A percentile compares a stretch with the other conserved stretches of the same genome.
Evolutionary conservation across 2,888 invertebrate species (phyloP).

Genomic region (Anarsia innoxiella): DNA sequence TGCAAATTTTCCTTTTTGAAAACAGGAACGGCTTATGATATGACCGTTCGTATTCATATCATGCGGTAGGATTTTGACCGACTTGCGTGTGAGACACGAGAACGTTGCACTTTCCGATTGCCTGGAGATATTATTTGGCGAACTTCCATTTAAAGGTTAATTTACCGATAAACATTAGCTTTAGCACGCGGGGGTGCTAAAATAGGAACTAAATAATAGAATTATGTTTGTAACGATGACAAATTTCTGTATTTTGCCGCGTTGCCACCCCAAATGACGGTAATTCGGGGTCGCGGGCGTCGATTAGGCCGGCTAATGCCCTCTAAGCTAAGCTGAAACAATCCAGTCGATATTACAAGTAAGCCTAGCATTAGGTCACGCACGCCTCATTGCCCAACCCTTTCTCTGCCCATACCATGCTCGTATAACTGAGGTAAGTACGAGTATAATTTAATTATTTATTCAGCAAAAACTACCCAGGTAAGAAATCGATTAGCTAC

Average conservation of each 20-base stretch:
- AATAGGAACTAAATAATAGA: slow-evolving; percentile 9
- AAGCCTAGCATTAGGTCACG: slow-evolving; percentile 21
- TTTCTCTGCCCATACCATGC: background rate
- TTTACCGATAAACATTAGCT: slow-evolving; percentile 1
- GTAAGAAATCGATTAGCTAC: no score
- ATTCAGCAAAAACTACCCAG: background rate
- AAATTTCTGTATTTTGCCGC: slow-evolving; percentile 8
- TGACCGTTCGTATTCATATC: slow-evolving; percentile 34
- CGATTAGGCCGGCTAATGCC: slow-evolving; percentile 23
- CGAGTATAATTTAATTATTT: background rate
- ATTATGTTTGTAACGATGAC: slow-evolving; percentile 12
- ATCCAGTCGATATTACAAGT: slow-evolving; percentile 29
- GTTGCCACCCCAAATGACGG: slow-evolving; percentile 9
- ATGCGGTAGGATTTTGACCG: slow-evolving; percentile 44
- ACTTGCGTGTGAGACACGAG: slow-evolving; percentile 43
- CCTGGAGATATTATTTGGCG: slow-evolving; percentile 32
- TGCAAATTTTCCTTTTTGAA: slow-evolving; percentile 58
- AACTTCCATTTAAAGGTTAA: slow-evolving; percentile 23
- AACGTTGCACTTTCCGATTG: slow-evolving; percentile 41
- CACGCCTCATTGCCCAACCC: slow-evolving; percentile 33
- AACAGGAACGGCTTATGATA: slow-evolving; percentile 29
- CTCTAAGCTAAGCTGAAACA: slow-evolving; percentile 21
- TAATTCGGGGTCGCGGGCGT: slow-evolving; percentile 14
- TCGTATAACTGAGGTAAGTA: background rate
- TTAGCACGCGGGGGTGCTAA: background rate